Evolutionary conservation across 2,113 vertebrate species (phyloP), one percentile per base, ranked within the genome.

Genomic region (Serilophus lunatus): DNA sequence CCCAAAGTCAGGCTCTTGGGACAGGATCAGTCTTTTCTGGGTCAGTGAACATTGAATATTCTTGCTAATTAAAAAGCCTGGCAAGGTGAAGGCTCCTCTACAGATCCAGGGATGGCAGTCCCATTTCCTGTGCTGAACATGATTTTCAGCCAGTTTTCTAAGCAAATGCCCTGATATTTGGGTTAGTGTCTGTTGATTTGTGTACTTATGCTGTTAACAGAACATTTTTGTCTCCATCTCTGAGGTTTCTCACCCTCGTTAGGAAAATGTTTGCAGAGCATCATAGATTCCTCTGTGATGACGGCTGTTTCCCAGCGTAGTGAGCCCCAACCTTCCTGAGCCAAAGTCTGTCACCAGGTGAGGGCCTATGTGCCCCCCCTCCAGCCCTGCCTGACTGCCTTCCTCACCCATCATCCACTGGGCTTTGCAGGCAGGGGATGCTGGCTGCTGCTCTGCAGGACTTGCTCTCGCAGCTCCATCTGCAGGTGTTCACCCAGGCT

Each of bases 381-480:
- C 12, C 28, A 61, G 19, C 40, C 33, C 49, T 38, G 40, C 19
- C 50, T 63, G 24, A 13, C n/a, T 1, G 1, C 33, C 59, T 35
- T 35, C 50, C n/a, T 38, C 50, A 3, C 26, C 20, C 40, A 3
- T 23, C 33, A 0, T 3, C 1, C 29, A 42, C 17, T 2, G 13
- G 10, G 18, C 64, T 71, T 5, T 44, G 60, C 69, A 10, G 76
- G 60, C 56, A 7, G 40, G 15, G 20, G 18, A 15, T 36, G 49
- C 66, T n/a, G 57, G 26, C 60, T 13, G 54, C 78, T 45, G 56
- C 56, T 82, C 2, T 1, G 3, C 44, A 1, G 15, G 72, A 26
- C 26, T 60, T 49, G 93, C 90, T 96, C 95, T 9, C 9, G 2
- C 91, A 92, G 93, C 97, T 93, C 97, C 97, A 90, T 36, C 97